Base-by-base conservation (phyloP, 2,888 invertebrate species). In the Cephus sareptanus region DNA sequence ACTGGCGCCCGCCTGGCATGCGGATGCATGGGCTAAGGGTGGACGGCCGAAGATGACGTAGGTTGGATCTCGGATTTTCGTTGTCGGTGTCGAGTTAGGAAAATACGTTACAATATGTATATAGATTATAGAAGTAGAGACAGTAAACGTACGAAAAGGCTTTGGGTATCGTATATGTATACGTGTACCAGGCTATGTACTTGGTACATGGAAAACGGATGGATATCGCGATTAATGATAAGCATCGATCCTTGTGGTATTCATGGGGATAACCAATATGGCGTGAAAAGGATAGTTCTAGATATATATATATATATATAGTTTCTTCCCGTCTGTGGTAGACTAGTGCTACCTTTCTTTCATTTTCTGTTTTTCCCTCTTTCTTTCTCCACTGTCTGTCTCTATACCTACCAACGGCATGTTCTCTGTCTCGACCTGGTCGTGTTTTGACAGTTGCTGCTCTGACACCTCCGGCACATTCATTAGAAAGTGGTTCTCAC, bases 391-490 rank as follows among this genome's bases (percentile, higher is more conserved):
- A 77, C 56, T 73, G 33, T 73, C 30, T 31, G 34, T 77, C 35
- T 79, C 74, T 33, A 37, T 70, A 40, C 68, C 40, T 31, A 69
- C 74, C 74, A 76, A 78, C 77, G 80, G 79, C 76, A 79, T 77
- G 56, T 76, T 76, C 74, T 81, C 74, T 79, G 80, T 77, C 85
- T 82, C 71, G 69, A 84, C 82, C 82, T 86, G 86, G 79, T 85
- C 85, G 87, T 91, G 91, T 91, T 91, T 91, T 91, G 91, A 91
- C 91, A 91, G 91, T 91, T 91, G 91, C 90, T 87, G 91, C 90
- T 91, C 89, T 86, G 89, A 91, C 91, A 91, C 91, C 91, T 91
- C 90, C 86, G 88, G 85, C 87, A 86, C 90, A 87, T 90, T 91
- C 91, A 91, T 91, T 91, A 90, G 84, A 85, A 88, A 88, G 91